Percentiles rank a stretch among this genome's conserved stretches.
These are phyloP conservation scores for Spermophilus dauricus DNA, from an alignment of 2,113 vertebrate species.

Conservation along the genomic window DNA sequence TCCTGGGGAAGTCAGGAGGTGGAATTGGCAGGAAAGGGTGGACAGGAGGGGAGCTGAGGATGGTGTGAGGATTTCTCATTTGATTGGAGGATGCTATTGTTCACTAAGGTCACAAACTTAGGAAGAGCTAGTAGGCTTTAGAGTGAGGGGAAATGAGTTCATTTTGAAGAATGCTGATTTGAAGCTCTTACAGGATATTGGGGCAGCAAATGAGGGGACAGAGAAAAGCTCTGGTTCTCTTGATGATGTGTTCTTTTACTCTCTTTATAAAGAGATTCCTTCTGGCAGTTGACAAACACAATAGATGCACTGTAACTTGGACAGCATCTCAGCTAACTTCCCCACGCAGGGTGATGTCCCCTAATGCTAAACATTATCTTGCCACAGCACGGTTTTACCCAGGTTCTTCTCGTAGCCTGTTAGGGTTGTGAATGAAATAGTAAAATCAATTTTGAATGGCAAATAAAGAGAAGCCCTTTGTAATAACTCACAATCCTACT, in stretches of 20 bases:
- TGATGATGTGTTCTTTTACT: neutral
- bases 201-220: neutral
- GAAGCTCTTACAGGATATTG: neutral
- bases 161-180: slow-evolving; percentile 42
- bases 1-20: neutral
- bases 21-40: neutral
- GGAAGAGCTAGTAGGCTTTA: neutral
- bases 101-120: neutral
- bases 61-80: neutral
- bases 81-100: neutral
- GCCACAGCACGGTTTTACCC: neutral
- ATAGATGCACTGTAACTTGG: neutral
- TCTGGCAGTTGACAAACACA: neutral
- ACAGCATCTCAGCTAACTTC: neutral
- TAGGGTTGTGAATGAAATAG: neutral
- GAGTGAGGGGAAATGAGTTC: neutral
- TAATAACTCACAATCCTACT: neutral
- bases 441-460: slow-evolving; percentile 5
- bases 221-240: neutral
- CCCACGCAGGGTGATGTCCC: neutral
- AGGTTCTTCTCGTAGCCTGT: neutral
- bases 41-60: neutral
- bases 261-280: slow-evolving; percentile 40
- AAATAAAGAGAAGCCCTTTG: slow-evolving; percentile 8
- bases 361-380: neutral